Conservation (phyloP, 2,888 invertebrate species). For the Acrobasis consociella region DNA sequence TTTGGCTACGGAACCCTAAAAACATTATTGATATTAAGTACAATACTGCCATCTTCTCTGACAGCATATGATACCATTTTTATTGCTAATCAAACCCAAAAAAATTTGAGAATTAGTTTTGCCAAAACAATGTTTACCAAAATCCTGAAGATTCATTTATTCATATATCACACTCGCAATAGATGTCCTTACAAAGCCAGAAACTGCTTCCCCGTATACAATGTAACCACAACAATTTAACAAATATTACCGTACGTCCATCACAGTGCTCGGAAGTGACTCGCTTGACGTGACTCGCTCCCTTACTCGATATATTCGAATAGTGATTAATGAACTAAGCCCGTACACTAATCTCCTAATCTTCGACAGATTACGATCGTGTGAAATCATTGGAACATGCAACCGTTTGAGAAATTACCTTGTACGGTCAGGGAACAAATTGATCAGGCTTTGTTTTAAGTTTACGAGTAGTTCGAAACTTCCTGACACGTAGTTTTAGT, state of each 20-base stretch:
- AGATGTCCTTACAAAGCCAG: background rate
- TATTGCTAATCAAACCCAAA: no score
- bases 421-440: background rate
- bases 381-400: slow-evolving; percentile 14
- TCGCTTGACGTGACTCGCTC: background rate
- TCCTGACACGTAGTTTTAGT: no score
- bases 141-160: no score
- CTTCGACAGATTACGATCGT: slow-evolving; percentile 19
- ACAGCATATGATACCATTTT: no score
- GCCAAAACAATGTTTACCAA: no score
- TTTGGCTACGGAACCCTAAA: no score
- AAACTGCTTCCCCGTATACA: background rate
- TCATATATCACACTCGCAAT: background rate
- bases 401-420: background rate
- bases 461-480: no score
- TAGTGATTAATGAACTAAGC: slow-evolving; percentile 21
- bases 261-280: slow-evolving; percentile 17
- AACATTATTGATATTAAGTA: no score
- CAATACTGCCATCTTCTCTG: no score
- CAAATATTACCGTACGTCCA: slow-evolving; percentile 11
- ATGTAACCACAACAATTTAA: slow-evolving; percentile 7
- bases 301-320: slow-evolving; percentile 3
- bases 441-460: background rate
- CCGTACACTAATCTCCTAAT: slow-evolving; percentile 13
- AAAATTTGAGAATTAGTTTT: no score